phyloP scores from a whole-genome alignment of 2,113 vertebrate genomes.

The Entomyzon cyanotis region DNA sequence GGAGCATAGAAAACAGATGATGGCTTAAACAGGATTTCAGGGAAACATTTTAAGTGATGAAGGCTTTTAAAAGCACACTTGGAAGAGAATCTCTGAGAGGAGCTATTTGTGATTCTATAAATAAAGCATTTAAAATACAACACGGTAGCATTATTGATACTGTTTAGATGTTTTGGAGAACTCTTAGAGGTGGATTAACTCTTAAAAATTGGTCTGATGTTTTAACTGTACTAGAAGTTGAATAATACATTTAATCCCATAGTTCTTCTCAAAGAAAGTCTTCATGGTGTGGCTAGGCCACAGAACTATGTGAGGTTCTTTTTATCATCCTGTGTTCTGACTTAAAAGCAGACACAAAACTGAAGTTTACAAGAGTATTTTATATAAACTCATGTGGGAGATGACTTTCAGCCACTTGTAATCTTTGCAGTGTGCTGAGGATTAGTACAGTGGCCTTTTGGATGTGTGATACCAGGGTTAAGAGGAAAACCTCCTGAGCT shows the following conservation, averaged over 20 bases:
- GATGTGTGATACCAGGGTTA: neutral
- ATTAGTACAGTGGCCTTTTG: neutral
- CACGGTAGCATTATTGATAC: neutral
- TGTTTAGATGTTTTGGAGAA: neutral
- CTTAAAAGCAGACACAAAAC: neutral
- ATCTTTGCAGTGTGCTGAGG: neutral
- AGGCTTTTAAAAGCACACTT: neutral
- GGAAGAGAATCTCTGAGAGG: neutral
- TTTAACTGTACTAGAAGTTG: neutral
- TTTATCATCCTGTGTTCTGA: neutral
- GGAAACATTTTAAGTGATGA: neutral
- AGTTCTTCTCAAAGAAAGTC: neutral
- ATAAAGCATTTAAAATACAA: neutral
- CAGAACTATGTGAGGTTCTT: neutral
- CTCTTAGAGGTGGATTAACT: neutral
- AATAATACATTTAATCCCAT: neutral
- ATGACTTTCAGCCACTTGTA: neutral
- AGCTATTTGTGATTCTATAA: neutral
- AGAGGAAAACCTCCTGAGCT: neutral
- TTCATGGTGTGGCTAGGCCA: neutral
- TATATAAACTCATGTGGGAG: neutral
- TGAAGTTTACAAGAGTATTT: neutral
- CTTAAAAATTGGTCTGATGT: neutral
- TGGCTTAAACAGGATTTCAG: neutral
- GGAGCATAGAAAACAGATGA: neutral